Evolutionary conservation across 2,888 invertebrate genomes (phyloP).

Genomic region (Cerastoderma edule): DNA sequence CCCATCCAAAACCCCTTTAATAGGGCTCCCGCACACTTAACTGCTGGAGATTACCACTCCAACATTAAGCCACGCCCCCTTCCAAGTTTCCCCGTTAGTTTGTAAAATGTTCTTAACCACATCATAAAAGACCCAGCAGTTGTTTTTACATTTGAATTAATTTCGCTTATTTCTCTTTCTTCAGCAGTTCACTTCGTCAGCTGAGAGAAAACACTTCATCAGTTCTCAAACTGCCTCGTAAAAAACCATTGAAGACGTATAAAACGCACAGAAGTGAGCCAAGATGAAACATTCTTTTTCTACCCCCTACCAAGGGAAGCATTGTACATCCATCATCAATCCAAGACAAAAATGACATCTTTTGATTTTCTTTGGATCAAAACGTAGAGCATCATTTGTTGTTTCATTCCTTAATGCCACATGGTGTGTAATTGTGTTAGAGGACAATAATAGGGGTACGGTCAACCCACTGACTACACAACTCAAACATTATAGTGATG

Average conservation of each 20-base stretch:
- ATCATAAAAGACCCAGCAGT: too few species aligned
- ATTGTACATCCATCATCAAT: constrained; percentile 22
- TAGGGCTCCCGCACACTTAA: background rate
- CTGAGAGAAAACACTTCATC: too few species aligned
- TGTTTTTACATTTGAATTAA: too few species aligned
- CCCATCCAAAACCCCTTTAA: constrained; percentile 11
- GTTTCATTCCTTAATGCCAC: constrained; percentile 6
- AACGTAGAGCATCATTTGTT: constrained; percentile 18
- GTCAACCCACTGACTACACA: too few species aligned
- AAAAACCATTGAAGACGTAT: background rate
- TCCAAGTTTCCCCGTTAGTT: too few species aligned
- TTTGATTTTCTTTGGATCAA: constrained; percentile 22
- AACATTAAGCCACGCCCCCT: constrained; percentile 8
- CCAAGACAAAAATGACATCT: constrained; percentile 23
- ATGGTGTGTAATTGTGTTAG: constrained; percentile 19
- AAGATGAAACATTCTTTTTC: background rate
- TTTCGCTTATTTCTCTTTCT: too few species aligned
- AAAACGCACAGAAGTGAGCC: background rate
- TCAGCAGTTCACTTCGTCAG: too few species aligned
- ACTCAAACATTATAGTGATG: too few species aligned
- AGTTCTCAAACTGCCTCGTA: background rate
- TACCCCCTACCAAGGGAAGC: constrained; percentile 1
- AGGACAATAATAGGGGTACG: constrained; percentile 11
- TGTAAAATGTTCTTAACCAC: too few species aligned
- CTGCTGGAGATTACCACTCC: constrained; percentile 22